Base-by-base conservation (phyloP, 2,888 invertebrate genomes). In the Muschampia plurimacula region DNA sequence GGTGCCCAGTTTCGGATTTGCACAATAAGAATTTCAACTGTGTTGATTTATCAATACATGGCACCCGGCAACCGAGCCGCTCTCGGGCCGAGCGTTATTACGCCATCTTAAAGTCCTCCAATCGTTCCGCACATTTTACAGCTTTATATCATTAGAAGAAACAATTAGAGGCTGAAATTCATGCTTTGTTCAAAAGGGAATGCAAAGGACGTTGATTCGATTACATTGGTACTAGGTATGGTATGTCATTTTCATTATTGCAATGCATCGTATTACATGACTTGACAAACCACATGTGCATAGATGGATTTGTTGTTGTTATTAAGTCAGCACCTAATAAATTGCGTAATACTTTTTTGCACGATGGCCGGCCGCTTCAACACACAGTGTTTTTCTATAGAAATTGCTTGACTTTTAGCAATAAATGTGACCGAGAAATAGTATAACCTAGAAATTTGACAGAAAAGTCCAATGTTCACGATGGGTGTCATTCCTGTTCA, bases 51-150 rank as follows among this genome's bases (percentile, higher is more conserved):
- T 93, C 93, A 92, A 93, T 93, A 92, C 85, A 86, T 90, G 89
- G 89, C 89, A 93, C 92, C 94, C 94, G 94, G 94, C 93, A 91
- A 93, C 93, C 84, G 89, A 90, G 67, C 72, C 72, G 72, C 22
- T 22, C 72, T 67, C 72, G 63, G 63, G 62, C 57, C 63, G 55
- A 72, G 92, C 92, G 92, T 91, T 93, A 90, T 94, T 94, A 95
- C 94, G 94, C 94, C 94, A 95, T 95, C 91, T 95, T 95, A 93
- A 75, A 89, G 90, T 90, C 89, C 86, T 90, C 89, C 88, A 92
- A 92, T 90, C 88, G 91, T 89, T 92, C 83, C 89, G 89, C 93
- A 91, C 91, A 90, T 93, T 93, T 92, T 88, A 84, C 89, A 87
- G 89, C 87, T 89, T 90, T 85, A 75, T 87, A 69, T 83, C 44